These are phyloP conservation scores for Steromphala cineraria DNA, from an alignment of 2,888 invertebrate genomes.

Conservation along the genomic window DNA sequence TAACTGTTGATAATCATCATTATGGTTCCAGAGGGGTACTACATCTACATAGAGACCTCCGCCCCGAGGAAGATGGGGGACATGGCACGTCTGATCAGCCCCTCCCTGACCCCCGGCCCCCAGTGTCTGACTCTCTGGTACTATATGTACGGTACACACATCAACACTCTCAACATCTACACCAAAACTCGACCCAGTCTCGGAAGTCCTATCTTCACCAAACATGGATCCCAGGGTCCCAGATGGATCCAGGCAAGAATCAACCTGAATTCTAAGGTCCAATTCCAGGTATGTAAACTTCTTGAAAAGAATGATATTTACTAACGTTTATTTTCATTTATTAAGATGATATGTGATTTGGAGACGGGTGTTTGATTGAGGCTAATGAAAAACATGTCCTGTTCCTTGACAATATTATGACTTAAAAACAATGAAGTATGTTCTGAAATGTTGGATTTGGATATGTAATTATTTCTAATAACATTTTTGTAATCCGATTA, in stretches of 20 bases:
- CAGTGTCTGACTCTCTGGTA: slow-evolving; percentile 68
- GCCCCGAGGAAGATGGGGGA: slow-evolving; percentile 45
- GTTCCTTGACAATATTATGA: too few relatives aligned
- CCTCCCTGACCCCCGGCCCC: slow-evolving; percentile 27
- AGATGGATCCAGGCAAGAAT: slow-evolving; percentile 58
- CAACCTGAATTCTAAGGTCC: slow-evolving; percentile 42
- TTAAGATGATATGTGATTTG: too few relatives aligned
- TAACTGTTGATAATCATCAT: neutral
- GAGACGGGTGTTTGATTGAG: too few relatives aligned
- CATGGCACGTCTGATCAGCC: slow-evolving; percentile 56
- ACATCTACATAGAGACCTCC: slow-evolving; percentile 66
- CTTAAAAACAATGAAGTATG: too few relatives aligned
- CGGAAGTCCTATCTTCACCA: slow-evolving; percentile 52
- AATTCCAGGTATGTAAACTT: slow-evolving; percentile 51
- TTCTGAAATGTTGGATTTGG: too few relatives aligned
- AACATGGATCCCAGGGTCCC: slow-evolving; percentile 55
- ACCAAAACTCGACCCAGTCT: slow-evolving; percentile 45
- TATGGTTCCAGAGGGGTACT: slow-evolving; percentile 55
- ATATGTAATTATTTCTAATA: too few relatives aligned
- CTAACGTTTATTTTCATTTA: too few relatives aligned
- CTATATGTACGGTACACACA: slow-evolving; percentile 67
- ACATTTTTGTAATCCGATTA: too few relatives aligned
- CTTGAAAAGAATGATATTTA: too few relatives aligned
- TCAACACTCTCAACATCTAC: slow-evolving; percentile 66
- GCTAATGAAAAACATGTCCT: too few relatives aligned